phyloP scores from a whole-genome alignment of 2,113 vertebrate species.

The Balaeniceps rex region DNA sequence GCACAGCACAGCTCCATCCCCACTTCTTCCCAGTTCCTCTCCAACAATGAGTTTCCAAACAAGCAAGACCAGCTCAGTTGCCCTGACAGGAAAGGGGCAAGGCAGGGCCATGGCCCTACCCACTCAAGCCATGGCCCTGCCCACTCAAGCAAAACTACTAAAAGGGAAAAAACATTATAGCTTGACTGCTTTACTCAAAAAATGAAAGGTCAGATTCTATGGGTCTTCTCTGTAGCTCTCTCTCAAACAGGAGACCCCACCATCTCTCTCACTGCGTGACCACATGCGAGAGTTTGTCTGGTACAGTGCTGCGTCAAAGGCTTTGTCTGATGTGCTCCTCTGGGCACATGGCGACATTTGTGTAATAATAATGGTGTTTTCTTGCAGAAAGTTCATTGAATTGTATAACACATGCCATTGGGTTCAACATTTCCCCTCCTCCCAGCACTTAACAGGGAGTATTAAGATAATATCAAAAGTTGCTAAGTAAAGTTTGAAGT shows the following conservation, averaged over 20 bases:
- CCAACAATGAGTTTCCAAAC: not conserved
- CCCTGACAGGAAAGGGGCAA: not conserved
- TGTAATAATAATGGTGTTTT: not conserved
- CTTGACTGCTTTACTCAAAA: not conserved
- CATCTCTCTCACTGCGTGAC: not conserved
- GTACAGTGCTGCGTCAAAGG: not conserved
- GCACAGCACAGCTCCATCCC: not conserved
- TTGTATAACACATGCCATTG: not conserved
- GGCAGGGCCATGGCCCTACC: not conserved
- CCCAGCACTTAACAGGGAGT: not conserved
- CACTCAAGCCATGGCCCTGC: not conserved
- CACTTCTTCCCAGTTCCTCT: not conserved
- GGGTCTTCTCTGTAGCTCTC: not conserved
- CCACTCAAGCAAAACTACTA: not conserved
- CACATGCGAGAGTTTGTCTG: not conserved
- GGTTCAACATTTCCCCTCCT: not conserved
- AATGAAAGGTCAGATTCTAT: not conserved
- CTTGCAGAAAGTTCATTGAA: not conserved
- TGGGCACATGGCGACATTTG: not conserved
- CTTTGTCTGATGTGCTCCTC: not conserved
- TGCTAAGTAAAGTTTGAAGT: constrained; percentile 20
- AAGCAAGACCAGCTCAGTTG: not conserved
- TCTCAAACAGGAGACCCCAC: not conserved
- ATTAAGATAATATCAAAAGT: not conserved
- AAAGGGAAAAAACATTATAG: not conserved